Percentiles rank a stretch among this genome's conserved stretches.
These are phyloP conservation scores for Calonectris borealis DNA, from an alignment of 2,113 vertebrate genomes.

Conservation along the genomic window DNA sequence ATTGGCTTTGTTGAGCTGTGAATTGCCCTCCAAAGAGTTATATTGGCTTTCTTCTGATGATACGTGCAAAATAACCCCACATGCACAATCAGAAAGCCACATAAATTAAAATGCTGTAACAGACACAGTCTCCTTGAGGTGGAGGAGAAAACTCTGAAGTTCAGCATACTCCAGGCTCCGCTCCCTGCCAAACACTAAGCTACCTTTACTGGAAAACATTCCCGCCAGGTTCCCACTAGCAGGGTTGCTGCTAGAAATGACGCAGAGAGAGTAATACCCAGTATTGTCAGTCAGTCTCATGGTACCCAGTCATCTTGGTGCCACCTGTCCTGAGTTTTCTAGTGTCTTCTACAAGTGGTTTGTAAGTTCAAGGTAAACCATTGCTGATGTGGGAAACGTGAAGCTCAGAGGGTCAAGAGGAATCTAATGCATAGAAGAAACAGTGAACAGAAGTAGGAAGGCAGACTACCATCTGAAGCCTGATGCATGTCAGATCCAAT, in stretches of 20 bases:
- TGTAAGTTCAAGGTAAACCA: background rate
- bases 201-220: background rate
- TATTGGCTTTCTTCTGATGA: background rate
- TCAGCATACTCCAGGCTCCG: background rate
- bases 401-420: background rate
- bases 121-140: background rate
- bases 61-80: background rate
- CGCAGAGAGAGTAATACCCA: background rate
- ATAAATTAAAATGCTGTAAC: background rate
- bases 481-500: background rate
- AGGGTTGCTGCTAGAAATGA: background rate
- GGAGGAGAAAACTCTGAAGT: background rate
- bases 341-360: background rate
- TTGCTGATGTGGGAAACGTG: accelerated
- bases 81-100: background rate
- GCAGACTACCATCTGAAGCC: background rate
- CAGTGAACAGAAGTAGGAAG: background rate
- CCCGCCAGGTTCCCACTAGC: background rate
- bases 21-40: background rate
- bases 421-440: background rate
- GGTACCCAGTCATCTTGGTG: background rate
- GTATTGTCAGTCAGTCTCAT: background rate
- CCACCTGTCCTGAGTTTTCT: background rate
- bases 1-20: background rate
- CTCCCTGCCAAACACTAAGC: background rate